Percentiles rank a stretch among this genome's conserved stretches.
These are phyloP conservation scores for Drosophila repletoides DNA, from an alignment of 1,140 invertebrate species.

Conservation along the genomic window DNA sequence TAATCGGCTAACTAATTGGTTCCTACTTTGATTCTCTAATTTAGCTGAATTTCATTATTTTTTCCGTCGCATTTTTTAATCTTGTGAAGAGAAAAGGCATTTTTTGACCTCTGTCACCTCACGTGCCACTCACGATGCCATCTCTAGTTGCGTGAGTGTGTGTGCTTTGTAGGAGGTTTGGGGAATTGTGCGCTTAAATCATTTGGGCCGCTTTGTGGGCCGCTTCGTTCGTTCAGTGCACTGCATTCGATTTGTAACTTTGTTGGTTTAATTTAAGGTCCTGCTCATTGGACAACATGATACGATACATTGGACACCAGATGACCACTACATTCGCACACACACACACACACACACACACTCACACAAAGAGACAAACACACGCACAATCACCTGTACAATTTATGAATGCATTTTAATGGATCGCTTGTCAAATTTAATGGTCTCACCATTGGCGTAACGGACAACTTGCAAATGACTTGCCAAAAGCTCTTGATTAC, in stretches of 20 bases:
- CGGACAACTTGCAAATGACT: slow-evolving; percentile 21
- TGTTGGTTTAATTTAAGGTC: slow-evolving; percentile 64
- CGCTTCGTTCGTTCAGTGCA: slow-evolving; percentile 3
- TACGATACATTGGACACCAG: slow-evolving; percentile 4
- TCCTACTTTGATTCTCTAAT: too few species aligned
- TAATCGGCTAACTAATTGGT: too few species aligned
- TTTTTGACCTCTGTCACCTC: too few species aligned
- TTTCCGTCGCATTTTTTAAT: too few species aligned
- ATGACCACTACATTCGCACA: too few species aligned
- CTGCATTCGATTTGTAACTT: slow-evolving; percentile 64
- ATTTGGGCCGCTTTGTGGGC: slow-evolving; percentile 54
- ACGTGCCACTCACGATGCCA: too few species aligned
- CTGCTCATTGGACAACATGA: slow-evolving; percentile 24
- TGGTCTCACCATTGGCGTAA: slow-evolving; percentile 8
- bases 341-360: slow-evolving; percentile 8
- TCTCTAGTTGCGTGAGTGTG: too few species aligned
- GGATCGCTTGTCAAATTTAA: slow-evolving; percentile 70
- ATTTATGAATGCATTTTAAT: slow-evolving; percentile 76
- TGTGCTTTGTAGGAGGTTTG: slow-evolving; percentile 9
- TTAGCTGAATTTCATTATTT: too few species aligned
- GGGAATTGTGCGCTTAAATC: slow-evolving; percentile 58
- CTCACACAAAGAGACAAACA: not conserved
- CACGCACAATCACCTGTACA: slow-evolving; percentile 54
- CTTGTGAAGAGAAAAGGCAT: too few species aligned
- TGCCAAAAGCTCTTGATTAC: slow-evolving; percentile 18